A percentile compares a stretch with the other conserved stretches of the same genome.
Evolutionary conservation across 2,888 invertebrate species (phyloP).

Genomic region (Rotaria magnacalcarata): DNA sequence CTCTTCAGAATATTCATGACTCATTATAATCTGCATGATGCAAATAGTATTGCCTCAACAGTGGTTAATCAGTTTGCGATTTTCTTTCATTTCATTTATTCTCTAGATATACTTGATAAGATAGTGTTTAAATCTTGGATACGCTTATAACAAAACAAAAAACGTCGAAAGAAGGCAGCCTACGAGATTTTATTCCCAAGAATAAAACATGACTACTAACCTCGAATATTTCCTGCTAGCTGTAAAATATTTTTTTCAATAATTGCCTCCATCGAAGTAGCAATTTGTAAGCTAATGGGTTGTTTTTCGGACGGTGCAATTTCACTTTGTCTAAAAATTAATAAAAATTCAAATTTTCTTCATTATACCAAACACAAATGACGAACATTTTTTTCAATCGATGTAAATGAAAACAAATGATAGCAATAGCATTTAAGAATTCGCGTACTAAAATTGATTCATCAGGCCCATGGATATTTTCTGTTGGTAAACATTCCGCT

Average conservation of each 20-base stretch:
- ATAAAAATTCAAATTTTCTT: too few relatives aligned
- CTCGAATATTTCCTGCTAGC: slow-evolving; percentile 48
- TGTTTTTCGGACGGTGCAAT: slow-evolving; percentile 52
- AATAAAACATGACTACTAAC: background rate
- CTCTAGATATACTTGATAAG: too few relatives aligned
- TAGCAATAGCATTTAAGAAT: slow-evolving; percentile 56
- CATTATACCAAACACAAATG: too few relatives aligned
- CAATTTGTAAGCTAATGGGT: slow-evolving; percentile 55
- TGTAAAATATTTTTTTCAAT: slow-evolving; percentile 49
- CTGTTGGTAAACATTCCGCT: slow-evolving; percentile 31
- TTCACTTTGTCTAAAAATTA: slow-evolving; percentile 50
- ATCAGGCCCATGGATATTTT: slow-evolving; percentile 52
- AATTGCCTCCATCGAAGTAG: slow-evolving; percentile 51
- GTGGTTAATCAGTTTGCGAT: too few relatives aligned
- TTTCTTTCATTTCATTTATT: too few relatives aligned
- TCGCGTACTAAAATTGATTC: slow-evolving; percentile 56
- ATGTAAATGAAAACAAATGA: slow-evolving; percentile 54
- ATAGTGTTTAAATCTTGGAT: too few relatives aligned
- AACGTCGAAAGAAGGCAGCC: too few relatives aligned
- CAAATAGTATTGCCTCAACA: too few relatives aligned
- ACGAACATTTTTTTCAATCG: slow-evolving; percentile 35
- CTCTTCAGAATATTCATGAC: too few relatives aligned
- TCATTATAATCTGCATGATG: too few relatives aligned
- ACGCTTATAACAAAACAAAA: too few relatives aligned
- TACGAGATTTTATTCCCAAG: too few relatives aligned